Conservation (phyloP, 2,113 vertebrate species). For the Shinisaurus crocodilurus region DNA sequence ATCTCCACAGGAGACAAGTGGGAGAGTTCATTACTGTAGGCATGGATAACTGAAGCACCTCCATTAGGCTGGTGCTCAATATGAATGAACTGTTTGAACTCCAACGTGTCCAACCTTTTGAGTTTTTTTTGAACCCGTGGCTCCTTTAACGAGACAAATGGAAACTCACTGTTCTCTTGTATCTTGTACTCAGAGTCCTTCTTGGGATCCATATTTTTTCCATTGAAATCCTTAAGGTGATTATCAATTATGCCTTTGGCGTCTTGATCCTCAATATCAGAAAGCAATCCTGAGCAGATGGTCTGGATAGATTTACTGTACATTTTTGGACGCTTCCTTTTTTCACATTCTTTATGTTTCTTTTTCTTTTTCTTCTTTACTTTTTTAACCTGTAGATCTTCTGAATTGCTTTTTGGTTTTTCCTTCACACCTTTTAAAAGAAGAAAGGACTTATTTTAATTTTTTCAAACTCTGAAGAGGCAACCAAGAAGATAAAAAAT, state of each 20-base stretch:
- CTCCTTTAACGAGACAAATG: conserved; percentile 78
- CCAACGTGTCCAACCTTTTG: conserved; percentile 86
- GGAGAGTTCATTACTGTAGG: conserved; percentile 92
- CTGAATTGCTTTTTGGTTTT: conserved; percentile 86
- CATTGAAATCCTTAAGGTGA: conserved; percentile 76
- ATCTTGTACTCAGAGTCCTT: conserved; percentile 76
- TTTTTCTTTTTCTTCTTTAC: conserved; percentile 99
- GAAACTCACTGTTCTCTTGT: conserved; percentile 78
- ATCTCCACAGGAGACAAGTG: conserved; percentile 89
- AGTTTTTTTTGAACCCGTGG: conserved; percentile 77
- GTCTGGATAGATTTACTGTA: conserved; percentile 97
- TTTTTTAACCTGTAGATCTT: conserved; percentile 96
- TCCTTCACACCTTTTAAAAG: conserved; percentile 86
- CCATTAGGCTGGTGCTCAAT: conserved; percentile 97
- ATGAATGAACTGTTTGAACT: conserved; percentile 92
- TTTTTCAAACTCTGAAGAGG: conserved; percentile 1
- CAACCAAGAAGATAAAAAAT: neutral
- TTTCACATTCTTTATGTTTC: conserved; percentile 98
- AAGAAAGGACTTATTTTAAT: conserved; percentile 36
- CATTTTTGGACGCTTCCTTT: conserved; percentile 95
- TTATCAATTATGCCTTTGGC: conserved; percentile 83
- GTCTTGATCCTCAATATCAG: conserved; percentile 78
- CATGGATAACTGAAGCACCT: conserved; percentile 92
- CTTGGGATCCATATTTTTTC: conserved; percentile 78
- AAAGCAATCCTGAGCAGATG: conserved; percentile 87